Evolutionary conservation across 2,797 vertebrate species (phyloP).

Genomic region (Rhynchonycteris naso): DNA sequence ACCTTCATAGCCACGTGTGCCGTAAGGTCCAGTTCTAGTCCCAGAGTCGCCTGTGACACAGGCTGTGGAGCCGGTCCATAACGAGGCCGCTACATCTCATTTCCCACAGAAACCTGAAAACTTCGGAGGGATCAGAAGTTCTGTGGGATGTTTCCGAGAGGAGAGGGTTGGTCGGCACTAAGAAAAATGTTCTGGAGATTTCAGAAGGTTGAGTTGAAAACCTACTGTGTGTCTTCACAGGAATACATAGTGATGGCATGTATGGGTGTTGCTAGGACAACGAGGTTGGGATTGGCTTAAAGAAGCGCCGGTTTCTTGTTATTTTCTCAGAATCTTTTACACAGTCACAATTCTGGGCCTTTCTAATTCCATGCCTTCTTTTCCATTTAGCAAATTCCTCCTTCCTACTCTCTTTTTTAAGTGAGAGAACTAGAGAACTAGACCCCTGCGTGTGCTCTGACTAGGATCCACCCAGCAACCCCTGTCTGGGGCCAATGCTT

Average conservation of each 20-base stretch:
- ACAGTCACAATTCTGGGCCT: not conserved
- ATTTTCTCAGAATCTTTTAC: not conserved
- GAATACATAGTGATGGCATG: not conserved
- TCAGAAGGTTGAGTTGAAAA: not conserved
- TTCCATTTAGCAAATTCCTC: not conserved
- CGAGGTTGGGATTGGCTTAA: not conserved
- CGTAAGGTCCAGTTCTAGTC: not conserved
- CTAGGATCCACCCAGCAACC: too few relatives aligned
- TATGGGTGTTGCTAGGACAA: not conserved
- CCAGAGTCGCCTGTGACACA: not conserved
- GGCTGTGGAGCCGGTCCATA: not conserved
- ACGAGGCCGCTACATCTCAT: constrained; percentile 28
- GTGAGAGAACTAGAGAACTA: too few relatives aligned
- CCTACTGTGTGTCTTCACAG: not conserved
- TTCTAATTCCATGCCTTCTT: not conserved
- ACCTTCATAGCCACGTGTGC: not conserved
- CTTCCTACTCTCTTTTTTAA: too few relatives aligned
- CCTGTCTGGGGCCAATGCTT: too few relatives aligned
- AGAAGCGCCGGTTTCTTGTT: not conserved
- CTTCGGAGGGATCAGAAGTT: constrained; percentile 1
- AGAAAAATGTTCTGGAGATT: not conserved
- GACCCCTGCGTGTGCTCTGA: too few relatives aligned
- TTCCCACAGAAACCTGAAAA: constrained; percentile 33
- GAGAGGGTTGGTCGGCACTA: constrained; percentile 28
- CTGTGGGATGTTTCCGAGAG: not conserved